Base-by-base conservation (phyloP, 1,140 invertebrate genomes). In the Phymorhynchus buccinoides region DNA sequence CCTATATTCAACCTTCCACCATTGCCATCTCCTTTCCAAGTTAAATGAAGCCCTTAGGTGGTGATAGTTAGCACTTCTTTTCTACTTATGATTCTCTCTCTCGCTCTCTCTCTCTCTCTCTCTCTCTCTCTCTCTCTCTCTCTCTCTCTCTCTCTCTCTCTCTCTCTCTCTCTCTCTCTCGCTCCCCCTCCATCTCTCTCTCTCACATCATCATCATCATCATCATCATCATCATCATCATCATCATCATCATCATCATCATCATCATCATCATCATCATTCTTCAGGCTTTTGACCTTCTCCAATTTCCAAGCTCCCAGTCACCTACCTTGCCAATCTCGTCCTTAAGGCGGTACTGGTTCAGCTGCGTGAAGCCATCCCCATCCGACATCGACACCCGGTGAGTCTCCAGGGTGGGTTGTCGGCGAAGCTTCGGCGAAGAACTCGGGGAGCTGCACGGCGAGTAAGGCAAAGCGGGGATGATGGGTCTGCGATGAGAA, bases 291-390 rank as follows among this genome's bases (percentile, higher is more conserved):
- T 18, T 52, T 52, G 48, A n/a, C n/a, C n/a, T 52, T 52, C 48
- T 14, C 22, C 22, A 18, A 52, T 18, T 52, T 2, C 22, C 12
- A 52, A 9, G 48, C 22, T 18, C 27, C 7, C 41, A 27, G 27
- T 48, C 78, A 68, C 93, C 94, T 93, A 98, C 97, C 96, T 98
- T 97, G 87, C 98, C 98, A 88, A 99, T 98, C 89, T 97, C 96
- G 89, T 98, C 97, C 94, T 98, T 96, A 18, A 99, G 94, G 90
- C 97, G 96, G 93, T 99, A 99, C 94, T 99, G 98, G 94, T 99
- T 99, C 73, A 99, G 95, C 93, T 98, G 97, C 14, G 97, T 95
- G 92, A 97, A 98, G 68, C 95, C 96, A 37, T 96, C 95, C 88
- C 96, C 96, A 88, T 98, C 92, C 27, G 89, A 97, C 3, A 98